A percentile compares a stretch with the other conserved stretches of the same genome.
phyloP scores from a whole-genome alignment of 2,888 invertebrate genomes.

The Spialia ferax region DNA sequence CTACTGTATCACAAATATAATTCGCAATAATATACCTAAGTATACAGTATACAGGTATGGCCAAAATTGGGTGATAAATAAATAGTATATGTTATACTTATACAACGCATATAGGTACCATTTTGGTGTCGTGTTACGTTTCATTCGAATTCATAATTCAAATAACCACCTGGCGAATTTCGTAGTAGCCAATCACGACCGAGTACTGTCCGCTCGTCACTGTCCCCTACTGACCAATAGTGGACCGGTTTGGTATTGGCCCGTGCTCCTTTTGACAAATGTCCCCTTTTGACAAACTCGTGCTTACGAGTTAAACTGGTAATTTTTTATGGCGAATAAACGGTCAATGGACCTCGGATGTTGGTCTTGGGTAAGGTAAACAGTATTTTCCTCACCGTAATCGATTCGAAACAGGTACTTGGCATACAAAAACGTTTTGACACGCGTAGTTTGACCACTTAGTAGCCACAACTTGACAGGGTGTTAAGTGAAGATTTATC shows the following conservation, averaged over 20 bases:
- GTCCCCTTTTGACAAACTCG: slow-evolving; percentile 40
- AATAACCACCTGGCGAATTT: slow-evolving; percentile 65
- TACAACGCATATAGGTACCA: too few species aligned
- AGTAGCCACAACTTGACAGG: slow-evolving; percentile 71
- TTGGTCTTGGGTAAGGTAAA: slow-evolving; percentile 70
- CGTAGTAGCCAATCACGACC: slow-evolving; percentile 20
- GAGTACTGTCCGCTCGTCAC: not conserved
- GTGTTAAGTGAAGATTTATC: slow-evolving; percentile 71
- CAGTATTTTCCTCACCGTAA: slow-evolving; percentile 61
- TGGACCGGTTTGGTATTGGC: slow-evolving; percentile 71
- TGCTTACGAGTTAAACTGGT: slow-evolving; percentile 49
- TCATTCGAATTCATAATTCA: slow-evolving; percentile 6
- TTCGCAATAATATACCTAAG: too few species aligned
- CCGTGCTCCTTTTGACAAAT: slow-evolving; percentile 56
- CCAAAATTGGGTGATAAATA: too few species aligned
- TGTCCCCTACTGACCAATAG: slow-evolving; percentile 70
- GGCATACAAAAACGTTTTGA: slow-evolving; percentile 68
- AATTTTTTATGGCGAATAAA: slow-evolving; percentile 65
- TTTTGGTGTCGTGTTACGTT: too few species aligned
- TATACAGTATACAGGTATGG: too few species aligned
- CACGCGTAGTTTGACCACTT: slow-evolving; percentile 77
- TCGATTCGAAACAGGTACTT: slow-evolving; percentile 70
- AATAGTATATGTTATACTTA: too few species aligned
- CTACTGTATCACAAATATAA: too few species aligned
- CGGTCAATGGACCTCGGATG: slow-evolving; percentile 80